phyloP scores from a whole-genome alignment of 2,888 invertebrate genomes.

The Xestia xanthographa region DNA sequence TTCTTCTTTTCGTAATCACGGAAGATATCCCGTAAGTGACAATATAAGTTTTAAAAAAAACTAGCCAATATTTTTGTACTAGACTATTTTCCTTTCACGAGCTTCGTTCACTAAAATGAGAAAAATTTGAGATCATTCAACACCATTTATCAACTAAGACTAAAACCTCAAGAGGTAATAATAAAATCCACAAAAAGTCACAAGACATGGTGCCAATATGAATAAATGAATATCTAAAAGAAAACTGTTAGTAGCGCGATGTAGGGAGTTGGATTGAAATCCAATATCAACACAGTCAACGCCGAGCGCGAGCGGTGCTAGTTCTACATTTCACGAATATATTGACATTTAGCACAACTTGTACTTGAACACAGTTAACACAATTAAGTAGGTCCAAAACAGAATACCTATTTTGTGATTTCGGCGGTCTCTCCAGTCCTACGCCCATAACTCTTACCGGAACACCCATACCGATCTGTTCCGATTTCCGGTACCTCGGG shows the following conservation, averaged over 20 bases:
- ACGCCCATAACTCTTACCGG: too few species aligned
- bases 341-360: conserved; percentile 27
- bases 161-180: neutral
- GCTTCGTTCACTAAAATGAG: neutral
- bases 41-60: too few species aligned
- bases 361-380: neutral
- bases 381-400: too few species aligned
- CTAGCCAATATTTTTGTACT: neutral
- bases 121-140: neutral
- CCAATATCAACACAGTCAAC: conserved; percentile 52
- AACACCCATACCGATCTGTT: too few species aligned
- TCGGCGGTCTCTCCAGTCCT: too few species aligned
- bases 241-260: conserved; percentile 47
- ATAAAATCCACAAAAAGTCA: neutral
- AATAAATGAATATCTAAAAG: conserved; percentile 55
- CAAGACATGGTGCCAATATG: conserved; percentile 23
- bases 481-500: too few species aligned
- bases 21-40: too few species aligned
- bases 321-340: conserved; percentile 25
- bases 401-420: too few species aligned
- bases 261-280: conserved; percentile 58
- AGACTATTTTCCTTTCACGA: neutral
- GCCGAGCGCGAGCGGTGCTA: conserved; percentile 8
- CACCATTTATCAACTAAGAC: neutral
- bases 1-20: too few species aligned